Evolutionary conservation across 2,113 vertebrate species (phyloP).

Genomic region (Ceyx margarethae): DNA sequence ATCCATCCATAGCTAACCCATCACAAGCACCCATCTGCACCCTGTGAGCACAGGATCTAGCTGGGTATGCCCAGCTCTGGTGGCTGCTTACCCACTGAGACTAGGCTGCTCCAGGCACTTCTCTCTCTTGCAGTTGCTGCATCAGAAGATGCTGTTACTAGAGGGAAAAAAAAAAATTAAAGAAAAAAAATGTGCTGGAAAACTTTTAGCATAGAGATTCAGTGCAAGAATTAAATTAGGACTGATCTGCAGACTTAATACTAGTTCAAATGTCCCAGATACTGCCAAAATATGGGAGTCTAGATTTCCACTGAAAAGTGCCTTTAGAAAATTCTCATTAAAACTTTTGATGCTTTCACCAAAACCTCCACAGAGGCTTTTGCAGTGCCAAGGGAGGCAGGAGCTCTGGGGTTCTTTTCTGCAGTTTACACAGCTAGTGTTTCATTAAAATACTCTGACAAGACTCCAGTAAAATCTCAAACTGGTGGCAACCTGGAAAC

Average conservation of each 20-base stretch:
- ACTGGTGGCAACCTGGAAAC: not conserved
- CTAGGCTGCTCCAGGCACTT: not conserved
- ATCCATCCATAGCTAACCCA: too few species aligned
- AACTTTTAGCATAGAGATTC: not conserved
- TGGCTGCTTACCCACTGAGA: not conserved
- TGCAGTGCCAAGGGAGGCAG: not conserved
- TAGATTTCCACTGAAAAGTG: not conserved
- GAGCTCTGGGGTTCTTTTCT: not conserved
- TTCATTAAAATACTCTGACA: not conserved
- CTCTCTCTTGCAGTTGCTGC: not conserved
- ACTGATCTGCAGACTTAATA: not conserved
- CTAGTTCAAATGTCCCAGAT: not conserved
- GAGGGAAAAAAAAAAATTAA: not conserved
- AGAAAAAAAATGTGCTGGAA: not conserved
- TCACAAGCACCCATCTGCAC: not conserved
- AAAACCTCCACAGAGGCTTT: not conserved
- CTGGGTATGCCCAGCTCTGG: not conserved
- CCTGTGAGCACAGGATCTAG: accelerated
- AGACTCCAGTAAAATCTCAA: not conserved
- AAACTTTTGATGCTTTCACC: not conserved
- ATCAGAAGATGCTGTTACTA: not conserved
- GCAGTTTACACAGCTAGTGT: not conserved
- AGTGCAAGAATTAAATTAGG: not conserved
- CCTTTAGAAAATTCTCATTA: not conserved
- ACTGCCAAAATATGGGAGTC: not conserved